Percentiles rank a stretch among this genome's conserved stretches.
Conservation (phyloP, 35 echinoderm and acorn worm species). For the Apostichopus californicus region DNA sequence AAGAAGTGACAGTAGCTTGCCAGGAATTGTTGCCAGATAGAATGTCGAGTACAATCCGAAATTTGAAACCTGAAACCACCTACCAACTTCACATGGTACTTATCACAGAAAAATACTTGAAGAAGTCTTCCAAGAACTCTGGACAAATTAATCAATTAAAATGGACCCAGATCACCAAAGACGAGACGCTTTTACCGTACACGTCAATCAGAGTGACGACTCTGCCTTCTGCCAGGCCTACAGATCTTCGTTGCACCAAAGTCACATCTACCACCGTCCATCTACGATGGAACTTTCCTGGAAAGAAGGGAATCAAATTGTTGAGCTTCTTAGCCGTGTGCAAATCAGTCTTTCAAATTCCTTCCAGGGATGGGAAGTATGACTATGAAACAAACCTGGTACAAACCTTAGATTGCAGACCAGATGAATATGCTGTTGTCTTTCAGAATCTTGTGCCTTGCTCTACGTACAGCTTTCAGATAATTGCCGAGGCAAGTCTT, state of each 20-base stretch:
- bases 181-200: not conserved
- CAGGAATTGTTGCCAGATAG: not conserved
- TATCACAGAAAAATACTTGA: not conserved
- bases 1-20: not conserved
- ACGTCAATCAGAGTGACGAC: not conserved
- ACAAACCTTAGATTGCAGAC: not conserved
- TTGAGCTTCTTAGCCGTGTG: not conserved
- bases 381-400: not conserved
- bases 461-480: not conserved
- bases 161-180: not conserved
- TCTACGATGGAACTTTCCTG: slow-evolving; percentile 5
- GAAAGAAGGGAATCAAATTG: not conserved
- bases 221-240: not conserved
- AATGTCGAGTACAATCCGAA: not conserved
- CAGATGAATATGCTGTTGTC: not conserved
- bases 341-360: not conserved
- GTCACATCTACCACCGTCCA: not conserved
- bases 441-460: slow-evolving; percentile 31
- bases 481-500: not conserved
- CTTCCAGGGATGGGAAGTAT: not conserved
- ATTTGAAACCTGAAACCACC: not conserved
- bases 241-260: not conserved
- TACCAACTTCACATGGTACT: slow-evolving; percentile 5
- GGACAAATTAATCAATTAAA: not conserved
- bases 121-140: not conserved